Evolutionary conservation across 1,140 invertebrate species (phyloP), one percentile per base, ranked within the genome.

Genomic region (Sitophilus oryzae): DNA sequence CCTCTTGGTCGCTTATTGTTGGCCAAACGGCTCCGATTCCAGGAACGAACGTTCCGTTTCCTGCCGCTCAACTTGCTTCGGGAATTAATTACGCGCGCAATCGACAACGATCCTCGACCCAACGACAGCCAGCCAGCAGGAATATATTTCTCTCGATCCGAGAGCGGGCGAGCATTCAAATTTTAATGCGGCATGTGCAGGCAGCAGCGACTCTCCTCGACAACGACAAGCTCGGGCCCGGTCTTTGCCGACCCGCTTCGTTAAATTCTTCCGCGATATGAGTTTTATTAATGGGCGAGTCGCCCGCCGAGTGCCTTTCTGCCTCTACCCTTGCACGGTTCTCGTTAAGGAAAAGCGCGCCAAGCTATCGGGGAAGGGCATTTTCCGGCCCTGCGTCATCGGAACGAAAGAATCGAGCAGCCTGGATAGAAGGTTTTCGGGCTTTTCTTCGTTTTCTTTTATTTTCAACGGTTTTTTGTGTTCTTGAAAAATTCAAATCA

Each of bases 241-340:
- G 37, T 34, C 45, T 34, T 30, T 30, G 25, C 38, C 49, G 36
- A 30, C 36, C 25, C 35, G 49, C 21, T 23, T 51, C 37, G 49
- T 51, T 51, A 51, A 51, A 40, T 51, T 40, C 36, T 51, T 51
- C 36, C 49, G 22, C 23, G 45, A 47, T 47, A 47, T 34, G 45
- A 23, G 45, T 45, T 45, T 45, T 45, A 45, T 45, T 23, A 21
- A 45, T n/a, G 11, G 43, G 19, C 43, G 16, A 5, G 15, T 11
- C 46, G 35, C 25, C 19, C 21, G 25, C 30, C 16, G 35, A 46
- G 22, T 18, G 22, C 8, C n/a, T n/a, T 3, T 34, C 4, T 23
- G 1, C n/a, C 22, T 15, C 3, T 2, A 15, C 30, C 16, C 16
- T 23, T 20, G 36, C 36, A 30, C 5, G 5, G 25, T 30, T 30